Evolutionary conservation across 2,888 invertebrate genomes (phyloP).

Genomic region (Alsophila aescularia): DNA sequence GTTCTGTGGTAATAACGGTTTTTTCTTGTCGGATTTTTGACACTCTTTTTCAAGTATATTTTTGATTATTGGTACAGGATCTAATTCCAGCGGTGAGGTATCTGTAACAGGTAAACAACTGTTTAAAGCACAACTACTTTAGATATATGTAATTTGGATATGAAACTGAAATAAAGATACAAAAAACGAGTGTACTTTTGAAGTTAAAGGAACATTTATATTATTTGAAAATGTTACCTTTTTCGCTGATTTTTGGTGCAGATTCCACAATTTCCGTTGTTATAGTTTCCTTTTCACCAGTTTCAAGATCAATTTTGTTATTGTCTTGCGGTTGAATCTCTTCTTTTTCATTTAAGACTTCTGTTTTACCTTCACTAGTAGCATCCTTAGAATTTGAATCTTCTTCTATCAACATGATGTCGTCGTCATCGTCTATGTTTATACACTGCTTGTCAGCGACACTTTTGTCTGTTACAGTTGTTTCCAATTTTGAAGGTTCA

Average conservation of each 20-base stretch:
- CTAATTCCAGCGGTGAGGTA: background rate
- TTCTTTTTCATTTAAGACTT: constrained; percentile 28
- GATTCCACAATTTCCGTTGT: constrained; percentile 25
- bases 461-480: constrained; percentile 7
- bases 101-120: constrained; percentile 8
- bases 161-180: background rate
- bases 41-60: constrained; percentile 17
- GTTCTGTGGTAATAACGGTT: constrained; percentile 58
- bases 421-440: constrained; percentile 73
- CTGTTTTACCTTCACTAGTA: constrained; percentile 33
- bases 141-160: too few species aligned
- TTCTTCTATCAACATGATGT: constrained; percentile 76
- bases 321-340: constrained; percentile 22
- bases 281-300: constrained; percentile 30
- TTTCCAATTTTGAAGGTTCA: constrained; percentile 39
- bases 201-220: background rate
- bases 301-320: constrained; percentile 34
- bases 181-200: too few species aligned
- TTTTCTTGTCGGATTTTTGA: constrained; percentile 28
- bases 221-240: constrained; percentile 43
- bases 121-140: too few species aligned
- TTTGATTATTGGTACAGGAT: constrained; percentile 2
- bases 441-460: constrained; percentile 58
- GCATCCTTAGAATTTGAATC: constrained; percentile 50
- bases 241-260: constrained; percentile 29